These are phyloP conservation scores for Iguana delicatissima DNA, from an alignment of 2,797 vertebrate genomes.

Conservation along the genomic window DNA sequence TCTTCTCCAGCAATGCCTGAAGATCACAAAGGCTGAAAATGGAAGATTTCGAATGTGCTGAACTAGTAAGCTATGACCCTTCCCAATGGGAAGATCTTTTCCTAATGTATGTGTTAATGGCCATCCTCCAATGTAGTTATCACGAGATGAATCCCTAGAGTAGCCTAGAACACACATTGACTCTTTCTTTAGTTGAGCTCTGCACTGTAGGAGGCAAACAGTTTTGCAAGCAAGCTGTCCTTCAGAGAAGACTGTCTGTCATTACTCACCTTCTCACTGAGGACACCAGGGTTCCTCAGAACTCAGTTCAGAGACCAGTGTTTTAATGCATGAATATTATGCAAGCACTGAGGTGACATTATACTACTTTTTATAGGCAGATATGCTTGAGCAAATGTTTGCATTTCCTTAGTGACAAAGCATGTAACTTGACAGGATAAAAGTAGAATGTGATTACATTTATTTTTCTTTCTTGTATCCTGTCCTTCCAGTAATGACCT, in stretches of 20 bases:
- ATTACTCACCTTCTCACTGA: background rate
- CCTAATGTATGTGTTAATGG: background rate
- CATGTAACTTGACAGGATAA: background rate
- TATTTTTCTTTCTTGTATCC: background rate
- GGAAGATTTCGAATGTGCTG: background rate
- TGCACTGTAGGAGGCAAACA: background rate
- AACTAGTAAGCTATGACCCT: background rate
- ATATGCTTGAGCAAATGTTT: conserved; percentile 29
- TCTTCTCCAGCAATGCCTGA: background rate
- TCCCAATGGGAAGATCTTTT: background rate
- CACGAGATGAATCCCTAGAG: background rate
- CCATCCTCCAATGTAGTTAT: background rate
- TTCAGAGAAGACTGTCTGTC: background rate
- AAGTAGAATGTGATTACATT: conserved; percentile 16
- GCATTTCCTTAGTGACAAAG: conserved; percentile 7
- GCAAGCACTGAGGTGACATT: background rate
- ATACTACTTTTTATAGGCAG: conserved; percentile 1
- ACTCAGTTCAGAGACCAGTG: background rate
- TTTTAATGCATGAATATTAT: background rate
- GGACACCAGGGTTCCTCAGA: background rate
- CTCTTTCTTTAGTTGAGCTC: background rate
- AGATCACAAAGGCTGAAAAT: background rate
- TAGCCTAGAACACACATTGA: background rate
- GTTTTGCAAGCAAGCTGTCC: background rate
- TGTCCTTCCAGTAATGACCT: background rate